These are phyloP conservation scores for Aelia acuminata DNA, from an alignment of 2,888 invertebrate genomes.

Conservation along the genomic window DNA sequence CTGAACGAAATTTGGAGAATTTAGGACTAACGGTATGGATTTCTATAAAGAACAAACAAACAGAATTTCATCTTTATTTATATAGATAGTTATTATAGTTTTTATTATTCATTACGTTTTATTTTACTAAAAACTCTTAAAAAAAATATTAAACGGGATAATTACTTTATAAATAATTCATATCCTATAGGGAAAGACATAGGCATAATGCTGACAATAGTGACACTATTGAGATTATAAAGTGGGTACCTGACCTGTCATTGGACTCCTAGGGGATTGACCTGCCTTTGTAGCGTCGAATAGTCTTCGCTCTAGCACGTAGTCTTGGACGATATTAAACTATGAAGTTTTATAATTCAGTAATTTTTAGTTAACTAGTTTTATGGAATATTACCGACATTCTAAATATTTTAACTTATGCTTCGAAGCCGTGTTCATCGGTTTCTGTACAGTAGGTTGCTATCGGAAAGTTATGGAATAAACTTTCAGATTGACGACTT, in stretches of 20 bases:
- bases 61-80: too few species aligned
- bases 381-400: not conserved
- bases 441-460: not conserved
- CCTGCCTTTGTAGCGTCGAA: not conserved
- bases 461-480: not conserved
- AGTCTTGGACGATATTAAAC: not conserved
- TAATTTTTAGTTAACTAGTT: not conserved
- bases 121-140: too few species aligned
- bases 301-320: not conserved
- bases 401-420: too few species aligned
- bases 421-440: too few species aligned
- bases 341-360: not conserved
- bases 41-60: too few species aligned
- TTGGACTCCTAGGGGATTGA: constrained; percentile 14
- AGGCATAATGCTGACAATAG: not conserved
- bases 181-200: not conserved
- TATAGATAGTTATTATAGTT: too few species aligned
- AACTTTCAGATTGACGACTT: not conserved
- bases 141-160: too few species aligned
- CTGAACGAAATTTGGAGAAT: too few species aligned
- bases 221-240: not conserved
- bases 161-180: not conserved
- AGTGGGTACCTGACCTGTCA: constrained; percentile 18
- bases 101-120: too few species aligned
- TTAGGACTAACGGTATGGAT: too few species aligned